Percentiles rank a stretch among this genome's conserved stretches.
Evolutionary conservation across 2,113 vertebrate species (phyloP).

Genomic region (Channa maculata): DNA sequence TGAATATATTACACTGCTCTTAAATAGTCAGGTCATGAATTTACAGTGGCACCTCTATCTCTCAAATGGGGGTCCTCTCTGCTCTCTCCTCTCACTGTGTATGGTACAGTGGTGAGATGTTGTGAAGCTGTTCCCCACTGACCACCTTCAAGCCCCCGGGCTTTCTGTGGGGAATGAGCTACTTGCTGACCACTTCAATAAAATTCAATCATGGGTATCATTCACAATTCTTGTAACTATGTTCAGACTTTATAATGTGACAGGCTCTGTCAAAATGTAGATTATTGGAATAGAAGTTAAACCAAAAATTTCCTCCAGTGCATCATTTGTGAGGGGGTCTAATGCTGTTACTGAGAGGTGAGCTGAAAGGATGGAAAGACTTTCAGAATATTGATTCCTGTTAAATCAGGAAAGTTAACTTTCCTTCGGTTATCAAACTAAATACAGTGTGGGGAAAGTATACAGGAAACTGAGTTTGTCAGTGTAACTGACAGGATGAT

Average conservation of each 20-base stretch:
- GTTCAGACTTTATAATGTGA: constrained; percentile 82
- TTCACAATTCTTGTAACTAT: constrained; percentile 77
- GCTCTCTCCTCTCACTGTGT: constrained; percentile 35
- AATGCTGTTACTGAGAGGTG: constrained; percentile 54
- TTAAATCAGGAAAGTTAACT: constrained; percentile 74
- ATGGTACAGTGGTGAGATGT: constrained; percentile 49
- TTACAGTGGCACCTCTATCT: constrained; percentile 63
- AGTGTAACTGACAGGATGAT: constrained; percentile 28
- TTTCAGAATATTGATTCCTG: constrained; percentile 65
- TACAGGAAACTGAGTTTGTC: constrained; percentile 17
- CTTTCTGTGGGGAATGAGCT: constrained; percentile 77
- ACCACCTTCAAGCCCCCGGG: constrained; percentile 68
- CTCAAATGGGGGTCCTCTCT: constrained; percentile 49
- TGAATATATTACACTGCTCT: constrained; percentile 58
- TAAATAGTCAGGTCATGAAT: constrained; percentile 66
- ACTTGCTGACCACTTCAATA: constrained; percentile 80
- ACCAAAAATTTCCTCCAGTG: constrained; percentile 64
- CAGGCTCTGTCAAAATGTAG: constrained; percentile 76
- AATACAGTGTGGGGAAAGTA: constrained; percentile 35
- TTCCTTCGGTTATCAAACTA: constrained; percentile 62
- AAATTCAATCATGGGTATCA: constrained; percentile 76
- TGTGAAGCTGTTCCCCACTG: constrained; percentile 69
- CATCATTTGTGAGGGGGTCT: constrained; percentile 66
- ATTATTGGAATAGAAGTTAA: constrained; percentile 74
- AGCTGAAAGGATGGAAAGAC: constrained; percentile 53